Percentiles rank a stretch among this genome's conserved stretches.
phyloP scores from a whole-genome alignment of 2,888 invertebrate species.

The Microplitis manilae region DNA sequence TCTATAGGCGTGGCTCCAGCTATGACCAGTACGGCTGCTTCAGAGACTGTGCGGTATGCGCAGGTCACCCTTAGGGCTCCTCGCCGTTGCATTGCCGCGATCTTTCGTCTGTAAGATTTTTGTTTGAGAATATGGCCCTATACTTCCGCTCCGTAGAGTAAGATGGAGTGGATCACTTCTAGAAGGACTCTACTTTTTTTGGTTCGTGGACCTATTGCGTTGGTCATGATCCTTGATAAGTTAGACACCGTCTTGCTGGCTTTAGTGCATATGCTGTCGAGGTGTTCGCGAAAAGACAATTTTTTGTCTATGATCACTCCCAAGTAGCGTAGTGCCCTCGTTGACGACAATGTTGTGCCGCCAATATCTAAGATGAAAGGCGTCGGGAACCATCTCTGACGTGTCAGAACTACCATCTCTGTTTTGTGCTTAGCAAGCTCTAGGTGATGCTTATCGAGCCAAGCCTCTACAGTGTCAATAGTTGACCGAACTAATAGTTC shows the following conservation, averaged over 20 bases:
- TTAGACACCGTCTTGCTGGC: conserved; percentile 42
- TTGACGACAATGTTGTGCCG: neutral
- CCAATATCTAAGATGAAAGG: neutral
- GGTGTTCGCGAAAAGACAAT: conserved; percentile 46
- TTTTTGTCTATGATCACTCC: conserved; percentile 48
- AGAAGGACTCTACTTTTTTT: conserved; percentile 35
- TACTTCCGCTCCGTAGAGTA: conserved; percentile 48
- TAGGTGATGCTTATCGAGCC: conserved; percentile 41
- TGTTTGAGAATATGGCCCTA: no score
- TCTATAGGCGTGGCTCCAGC: no score
- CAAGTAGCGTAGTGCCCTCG: conserved; percentile 41
- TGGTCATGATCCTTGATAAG: conserved; percentile 52
- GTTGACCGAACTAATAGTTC: conserved; percentile 41
- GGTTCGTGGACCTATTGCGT: conserved; percentile 44
- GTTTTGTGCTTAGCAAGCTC: conserved; percentile 42
- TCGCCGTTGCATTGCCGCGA: no score
- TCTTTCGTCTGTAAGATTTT: no score
- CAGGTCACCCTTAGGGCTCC: no score
- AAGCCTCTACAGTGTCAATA: conserved; percentile 31
- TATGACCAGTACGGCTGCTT: no score
- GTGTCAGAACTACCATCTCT: conserved; percentile 24
- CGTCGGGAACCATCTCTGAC: neutral
- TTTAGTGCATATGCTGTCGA: conserved; percentile 41
- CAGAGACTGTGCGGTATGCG: no score
- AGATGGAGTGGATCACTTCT: conserved; percentile 45